These are phyloP conservation scores for Dryoscopus gambensis DNA, from an alignment of 2,113 vertebrate species.

Conservation along the genomic window DNA sequence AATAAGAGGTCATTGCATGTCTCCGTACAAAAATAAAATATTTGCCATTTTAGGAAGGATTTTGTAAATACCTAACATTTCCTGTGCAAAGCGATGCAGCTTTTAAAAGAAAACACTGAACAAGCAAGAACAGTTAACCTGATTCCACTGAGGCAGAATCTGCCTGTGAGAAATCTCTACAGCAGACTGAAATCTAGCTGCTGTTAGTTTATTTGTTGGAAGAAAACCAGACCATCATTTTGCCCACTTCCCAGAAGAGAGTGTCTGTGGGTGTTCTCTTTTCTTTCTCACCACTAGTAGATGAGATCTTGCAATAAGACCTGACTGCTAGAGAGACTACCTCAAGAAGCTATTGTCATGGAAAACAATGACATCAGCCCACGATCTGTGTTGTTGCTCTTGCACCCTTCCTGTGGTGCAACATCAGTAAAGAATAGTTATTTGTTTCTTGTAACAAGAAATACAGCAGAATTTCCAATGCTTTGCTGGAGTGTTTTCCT, in stretches of 20 bases:
- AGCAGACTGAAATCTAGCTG: slow-evolving; percentile 36
- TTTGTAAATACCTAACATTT: background rate
- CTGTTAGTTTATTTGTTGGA: slow-evolving; percentile 40
- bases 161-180: slow-evolving; percentile 34
- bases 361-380: slow-evolving; percentile 8
- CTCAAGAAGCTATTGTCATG: slow-evolving; percentile 14
- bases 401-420: slow-evolving; percentile 2
- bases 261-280: slow-evolving; percentile 45
- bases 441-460: background rate
- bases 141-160: background rate
- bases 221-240: slow-evolving; percentile 34
- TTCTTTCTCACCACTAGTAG: slow-evolving; percentile 24
- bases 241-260: slow-evolving; percentile 40
- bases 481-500: background rate
- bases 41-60: background rate
- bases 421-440: background rate
- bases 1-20: background rate
- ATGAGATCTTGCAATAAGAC: slow-evolving; percentile 18
- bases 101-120: slow-evolving; percentile 16
- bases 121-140: slow-evolving; percentile 20
- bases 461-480: background rate
- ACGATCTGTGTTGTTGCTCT: background rate
- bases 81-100: background rate
- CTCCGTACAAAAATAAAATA: background rate
- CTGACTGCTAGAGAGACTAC: slow-evolving; percentile 10